Percentiles rank a stretch among this genome's conserved stretches.
Evolutionary conservation across 2,888 invertebrate species (phyloP).

Genomic region (Ectemnius lituratus): DNA sequence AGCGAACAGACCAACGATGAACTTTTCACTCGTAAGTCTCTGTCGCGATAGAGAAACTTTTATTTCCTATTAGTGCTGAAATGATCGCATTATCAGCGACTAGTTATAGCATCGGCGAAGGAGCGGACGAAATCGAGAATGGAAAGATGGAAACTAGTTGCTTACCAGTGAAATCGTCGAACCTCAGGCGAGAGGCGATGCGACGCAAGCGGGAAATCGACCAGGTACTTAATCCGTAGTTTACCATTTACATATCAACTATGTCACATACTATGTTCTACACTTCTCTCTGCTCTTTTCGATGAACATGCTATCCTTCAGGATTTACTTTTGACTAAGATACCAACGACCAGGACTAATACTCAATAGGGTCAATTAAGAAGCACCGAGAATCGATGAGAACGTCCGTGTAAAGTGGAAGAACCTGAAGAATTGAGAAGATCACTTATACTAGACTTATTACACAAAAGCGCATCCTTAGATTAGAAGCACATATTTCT

Average conservation of each 20-base stretch:
- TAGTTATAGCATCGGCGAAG: constrained; percentile 37
- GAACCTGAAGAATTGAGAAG: no score
- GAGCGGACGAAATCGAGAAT: constrained; percentile 44
- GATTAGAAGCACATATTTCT: no score
- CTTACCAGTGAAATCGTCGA: constrained; percentile 78
- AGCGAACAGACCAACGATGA: constrained; percentile 22
- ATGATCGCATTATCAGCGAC: constrained; percentile 42
- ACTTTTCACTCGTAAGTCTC: constrained; percentile 48
- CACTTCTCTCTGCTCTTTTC: constrained; percentile 4
- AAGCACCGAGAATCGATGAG: no score
- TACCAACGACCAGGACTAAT: no score
- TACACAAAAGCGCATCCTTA: no score
- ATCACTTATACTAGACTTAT: no score
- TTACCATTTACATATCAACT: constrained; percentile 37
- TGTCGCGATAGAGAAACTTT: no score
- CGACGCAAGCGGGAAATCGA: constrained; percentile 63
- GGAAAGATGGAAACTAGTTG: constrained; percentile 83
- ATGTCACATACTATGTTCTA: neutral
- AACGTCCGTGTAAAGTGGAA: no score
- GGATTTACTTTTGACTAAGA: no score
- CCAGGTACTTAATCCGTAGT: constrained; percentile 57
- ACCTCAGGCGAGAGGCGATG: constrained; percentile 37
- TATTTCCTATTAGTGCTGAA: no score
- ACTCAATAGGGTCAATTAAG: no score
- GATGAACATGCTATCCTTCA: no score